Base-by-base conservation (phyloP, 1,140 invertebrate genomes). In the Rhopalosiphum padi region DNA sequence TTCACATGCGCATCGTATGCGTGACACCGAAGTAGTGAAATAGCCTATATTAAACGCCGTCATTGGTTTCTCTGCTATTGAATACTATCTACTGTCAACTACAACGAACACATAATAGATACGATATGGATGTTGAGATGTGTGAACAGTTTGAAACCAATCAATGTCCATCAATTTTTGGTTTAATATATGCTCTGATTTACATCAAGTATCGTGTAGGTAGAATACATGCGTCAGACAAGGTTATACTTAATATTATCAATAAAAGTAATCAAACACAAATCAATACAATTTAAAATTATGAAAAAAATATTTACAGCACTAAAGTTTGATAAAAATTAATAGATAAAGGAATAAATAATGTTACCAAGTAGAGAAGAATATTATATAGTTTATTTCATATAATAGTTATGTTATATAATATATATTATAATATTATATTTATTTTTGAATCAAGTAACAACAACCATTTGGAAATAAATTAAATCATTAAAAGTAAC, bases 371-470 rank as follows among this genome's bases (percentile, higher is more conserved):
- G 53, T 18, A 60, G 37, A 41, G 55, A 37, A 53, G 35, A 55
- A 89, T 68, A 43, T 21, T 60, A 25, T 90, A 68, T 60, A 60
- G 30, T 90, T 68, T 68, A 68, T 90, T 90, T 90, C 37, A 41
- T 90, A 90, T 37, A 37, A 21, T 37, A n/a, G 41, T 25, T 86
- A 41, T 60, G 48, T 51, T 51, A 90, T 90, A 53, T 53, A 11
- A 46, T 51, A 88, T 88, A 86, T 85, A 43, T 85, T 15, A 43
- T 83, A 21, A 46, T 89, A 89, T 23, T 90, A 90, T 90, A 90
- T 68, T 90, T 43, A 68, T 90, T 68, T 90, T 90, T 43, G 23
- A 68, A 43, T 68, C 53, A 43, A 90, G 37, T 90, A 90, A 90
- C 15, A 90, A 90, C 55, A 90, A 90, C 37, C 53, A 22, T 90